Conservation (phyloP, 2,113 vertebrate species). For the Neolamprologus cancellatus region DNA sequence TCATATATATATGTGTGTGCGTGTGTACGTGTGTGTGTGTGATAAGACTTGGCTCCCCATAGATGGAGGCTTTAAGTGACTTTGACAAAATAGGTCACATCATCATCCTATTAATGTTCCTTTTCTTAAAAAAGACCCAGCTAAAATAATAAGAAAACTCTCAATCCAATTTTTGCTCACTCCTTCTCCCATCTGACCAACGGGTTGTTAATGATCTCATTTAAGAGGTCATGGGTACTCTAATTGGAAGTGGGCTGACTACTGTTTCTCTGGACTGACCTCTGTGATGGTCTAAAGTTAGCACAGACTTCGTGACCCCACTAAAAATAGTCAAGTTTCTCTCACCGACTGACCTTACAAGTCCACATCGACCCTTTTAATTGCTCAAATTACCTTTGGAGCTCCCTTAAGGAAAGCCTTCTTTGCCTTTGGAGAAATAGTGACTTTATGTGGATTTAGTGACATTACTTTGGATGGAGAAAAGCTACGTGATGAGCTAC, state of each 20-base stretch:
- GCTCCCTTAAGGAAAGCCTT: neutral
- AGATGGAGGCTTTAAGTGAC: constrained; percentile 32
- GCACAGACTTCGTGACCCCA: constrained; percentile 6
- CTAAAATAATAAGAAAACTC: constrained; percentile 48
- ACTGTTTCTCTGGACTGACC: constrained; percentile 16
- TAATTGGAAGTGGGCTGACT: constrained; percentile 55
- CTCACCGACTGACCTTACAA: neutral
- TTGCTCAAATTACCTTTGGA: neutral
- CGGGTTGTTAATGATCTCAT: constrained; percentile 62
- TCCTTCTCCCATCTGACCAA: constrained; percentile 47
- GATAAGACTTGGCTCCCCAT: too few species aligned
- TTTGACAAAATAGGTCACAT: constrained; percentile 55
- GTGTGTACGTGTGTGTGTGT: too few species aligned
- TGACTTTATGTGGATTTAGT: neutral
- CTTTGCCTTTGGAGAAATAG: neutral
- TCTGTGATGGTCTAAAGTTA: constrained; percentile 49
- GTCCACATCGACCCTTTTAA: neutral
- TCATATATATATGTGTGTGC: neutral
- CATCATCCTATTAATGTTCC: constrained; percentile 40
- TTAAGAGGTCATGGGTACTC: constrained; percentile 55
- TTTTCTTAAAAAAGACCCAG: constrained; percentile 2
- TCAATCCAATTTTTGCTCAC: constrained; percentile 25
- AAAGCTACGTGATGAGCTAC: neutral
- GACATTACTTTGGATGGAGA: neutral
- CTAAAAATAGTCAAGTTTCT: constrained; percentile 32